Conservation (phyloP, 2,797 vertebrate genomes). For the Acrossocheilus wenchowensis region DNA sequence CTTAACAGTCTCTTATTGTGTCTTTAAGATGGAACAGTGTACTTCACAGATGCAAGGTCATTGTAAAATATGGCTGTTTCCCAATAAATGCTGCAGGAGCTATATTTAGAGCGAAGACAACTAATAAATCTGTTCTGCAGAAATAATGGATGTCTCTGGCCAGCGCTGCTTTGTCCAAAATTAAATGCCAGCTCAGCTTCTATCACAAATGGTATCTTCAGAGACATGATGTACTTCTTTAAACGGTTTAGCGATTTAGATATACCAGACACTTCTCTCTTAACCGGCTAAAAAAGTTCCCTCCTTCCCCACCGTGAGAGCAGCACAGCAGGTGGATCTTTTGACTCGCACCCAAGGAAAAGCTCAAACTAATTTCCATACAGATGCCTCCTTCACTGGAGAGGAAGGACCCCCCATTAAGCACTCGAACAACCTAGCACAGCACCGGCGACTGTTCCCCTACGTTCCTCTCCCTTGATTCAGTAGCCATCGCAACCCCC, state of each 20-base stretch:
- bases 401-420: slow-evolving; percentile 65
- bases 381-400: slow-evolving; percentile 80
- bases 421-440: slow-evolving; percentile 47
- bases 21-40: slow-evolving; percentile 7
- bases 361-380: slow-evolving; percentile 81
- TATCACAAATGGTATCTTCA: slow-evolving; percentile 64
- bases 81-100: slow-evolving; percentile 54
- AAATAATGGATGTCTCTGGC: slow-evolving; percentile 70
- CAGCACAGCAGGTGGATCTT: slow-evolving; percentile 82
- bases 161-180: slow-evolving; percentile 65
- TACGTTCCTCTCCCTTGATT: slow-evolving; percentile 52
- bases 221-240: slow-evolving; percentile 50
- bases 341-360: slow-evolving; percentile 83
- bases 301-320: slow-evolving; percentile 47
- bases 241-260: slow-evolving; percentile 44
- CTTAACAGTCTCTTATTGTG: background rate
- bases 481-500: slow-evolving; percentile 56
- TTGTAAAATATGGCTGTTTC: slow-evolving; percentile 53
- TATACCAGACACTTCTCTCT: slow-evolving; percentile 37
- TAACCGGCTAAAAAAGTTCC: slow-evolving; percentile 21
- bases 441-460: slow-evolving; percentile 28
- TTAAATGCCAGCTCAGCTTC: slow-evolving; percentile 76
- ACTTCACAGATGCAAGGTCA: slow-evolving; percentile 42
- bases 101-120: slow-evolving; percentile 73
- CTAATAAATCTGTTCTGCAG: slow-evolving; percentile 70